These are phyloP conservation scores for Macrobrachium rosenbergii DNA, from an alignment of 1,140 invertebrate species.

Conservation along the genomic window DNA sequence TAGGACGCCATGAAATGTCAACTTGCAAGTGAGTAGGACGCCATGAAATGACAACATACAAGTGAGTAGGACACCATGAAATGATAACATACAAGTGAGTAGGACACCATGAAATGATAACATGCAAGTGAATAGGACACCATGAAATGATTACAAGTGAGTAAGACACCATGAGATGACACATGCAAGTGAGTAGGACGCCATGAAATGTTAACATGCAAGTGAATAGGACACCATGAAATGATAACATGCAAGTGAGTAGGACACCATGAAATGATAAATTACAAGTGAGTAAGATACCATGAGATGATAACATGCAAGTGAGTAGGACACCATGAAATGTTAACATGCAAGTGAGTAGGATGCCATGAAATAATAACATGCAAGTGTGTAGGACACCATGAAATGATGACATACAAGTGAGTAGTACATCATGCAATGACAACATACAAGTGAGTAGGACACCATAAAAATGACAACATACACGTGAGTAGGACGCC, in stretches of 20 bases:
- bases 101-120: constrained; percentile 70
- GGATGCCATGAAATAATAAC: constrained; percentile 71
- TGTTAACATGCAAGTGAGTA: constrained; percentile 72
- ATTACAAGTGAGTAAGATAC: constrained; percentile 72
- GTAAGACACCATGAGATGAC: constrained; percentile 71
- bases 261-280: constrained; percentile 70
- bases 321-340: constrained; percentile 70
- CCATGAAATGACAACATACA: constrained; percentile 71
- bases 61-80: constrained; percentile 70
- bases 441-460: constrained; percentile 73
- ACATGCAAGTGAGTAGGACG: constrained; percentile 72
- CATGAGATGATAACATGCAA: constrained; percentile 72
- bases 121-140: constrained; percentile 72
- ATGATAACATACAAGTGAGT: constrained; percentile 72
- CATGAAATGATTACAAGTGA: constrained; percentile 71
- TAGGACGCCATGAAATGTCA: constrained; percentile 70
- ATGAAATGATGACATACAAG: constrained; percentile 72
- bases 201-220: constrained; percentile 71
- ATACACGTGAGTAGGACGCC: constrained; percentile 71
- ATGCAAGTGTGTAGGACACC: constrained; percentile 71
- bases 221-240: constrained; percentile 70
- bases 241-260: constrained; percentile 72
- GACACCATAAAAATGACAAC: constrained; percentile 70
- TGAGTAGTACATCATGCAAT: constrained; percentile 69
- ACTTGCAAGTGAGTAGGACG: constrained; percentile 72